Conservation (phyloP, 2,113 vertebrate species). For the Gambusia holbrooki region DNA sequence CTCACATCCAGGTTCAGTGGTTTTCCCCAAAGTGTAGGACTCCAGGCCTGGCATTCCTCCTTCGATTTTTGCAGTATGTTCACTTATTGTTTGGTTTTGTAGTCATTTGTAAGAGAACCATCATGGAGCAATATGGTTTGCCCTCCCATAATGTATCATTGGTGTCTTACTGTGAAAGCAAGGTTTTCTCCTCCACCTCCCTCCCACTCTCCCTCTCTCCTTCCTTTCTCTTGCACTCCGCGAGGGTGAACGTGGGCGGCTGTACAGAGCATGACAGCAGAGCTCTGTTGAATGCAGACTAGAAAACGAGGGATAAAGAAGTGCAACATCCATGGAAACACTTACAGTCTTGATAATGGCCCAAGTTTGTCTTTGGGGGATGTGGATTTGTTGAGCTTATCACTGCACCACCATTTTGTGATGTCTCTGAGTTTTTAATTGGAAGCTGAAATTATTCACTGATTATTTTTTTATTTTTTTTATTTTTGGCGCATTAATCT, state of each 20-base stretch:
- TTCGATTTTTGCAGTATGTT: slow-evolving; percentile 41
- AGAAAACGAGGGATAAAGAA: slow-evolving; percentile 69
- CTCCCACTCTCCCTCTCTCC: slow-evolving; percentile 51
- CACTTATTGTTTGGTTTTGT: slow-evolving; percentile 57
- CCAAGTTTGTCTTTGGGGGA: slow-evolving; percentile 39
- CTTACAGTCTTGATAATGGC: slow-evolving; percentile 38
- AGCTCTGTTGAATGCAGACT: slow-evolving; percentile 73
- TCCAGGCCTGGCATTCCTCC: slow-evolving; percentile 35
- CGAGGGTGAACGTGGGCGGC: slow-evolving; percentile 77
- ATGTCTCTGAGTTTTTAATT: slow-evolving; percentile 23
- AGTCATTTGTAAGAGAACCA: slow-evolving; percentile 68
- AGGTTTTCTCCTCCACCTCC: slow-evolving; percentile 66
- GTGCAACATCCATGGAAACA: slow-evolving; percentile 63
- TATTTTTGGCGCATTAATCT: slow-evolving; percentile 7
- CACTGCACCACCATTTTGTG: slow-evolving; percentile 37
- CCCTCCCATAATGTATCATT: slow-evolving; percentile 69
- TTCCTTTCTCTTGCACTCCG: slow-evolving; percentile 47
- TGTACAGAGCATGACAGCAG: slow-evolving; percentile 74
- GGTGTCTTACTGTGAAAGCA: slow-evolving; percentile 62
- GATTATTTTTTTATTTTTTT: neutral
- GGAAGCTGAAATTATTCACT: slow-evolving; percentile 7
- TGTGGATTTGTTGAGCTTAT: slow-evolving; percentile 15
- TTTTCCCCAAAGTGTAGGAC: slow-evolving; percentile 7
- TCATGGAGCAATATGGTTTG: slow-evolving; percentile 68
- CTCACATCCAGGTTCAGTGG: slow-evolving; percentile 4